These are phyloP conservation scores for Eudorcas thomsonii DNA, from an alignment of 2,113 vertebrate species.

Conservation along the genomic window DNA sequence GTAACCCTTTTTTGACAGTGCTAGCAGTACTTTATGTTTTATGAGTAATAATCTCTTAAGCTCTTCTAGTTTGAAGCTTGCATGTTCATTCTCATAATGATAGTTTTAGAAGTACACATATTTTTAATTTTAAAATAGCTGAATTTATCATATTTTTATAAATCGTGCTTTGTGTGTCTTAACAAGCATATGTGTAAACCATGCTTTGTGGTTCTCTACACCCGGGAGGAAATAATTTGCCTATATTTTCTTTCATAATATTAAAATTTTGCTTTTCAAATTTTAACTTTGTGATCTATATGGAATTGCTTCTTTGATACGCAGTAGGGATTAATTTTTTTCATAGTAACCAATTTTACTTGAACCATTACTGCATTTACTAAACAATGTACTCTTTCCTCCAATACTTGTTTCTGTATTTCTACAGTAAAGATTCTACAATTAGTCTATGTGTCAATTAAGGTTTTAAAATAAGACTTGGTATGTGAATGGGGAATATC, in stretches of 20 bases:
- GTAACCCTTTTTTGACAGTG: background rate
- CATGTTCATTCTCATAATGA: background rate
- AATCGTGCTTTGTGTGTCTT: background rate
- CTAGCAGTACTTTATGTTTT: background rate
- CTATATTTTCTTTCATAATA: background rate
- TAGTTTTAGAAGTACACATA: background rate
- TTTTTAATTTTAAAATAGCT: background rate
- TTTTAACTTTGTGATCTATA: background rate
- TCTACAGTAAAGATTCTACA: background rate
- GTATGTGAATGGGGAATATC: background rate
- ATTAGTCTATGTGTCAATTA: background rate
- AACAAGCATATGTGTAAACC: background rate
- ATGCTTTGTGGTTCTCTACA: background rate
- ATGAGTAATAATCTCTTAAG: background rate
- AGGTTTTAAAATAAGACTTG: background rate
- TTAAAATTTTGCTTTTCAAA: background rate
- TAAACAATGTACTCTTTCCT: background rate
- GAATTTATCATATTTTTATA: background rate
- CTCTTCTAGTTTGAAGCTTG: background rate
- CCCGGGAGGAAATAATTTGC: background rate
- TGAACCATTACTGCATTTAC: background rate
- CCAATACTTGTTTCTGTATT: background rate
- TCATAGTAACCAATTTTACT: background rate
- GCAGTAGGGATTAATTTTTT: background rate
- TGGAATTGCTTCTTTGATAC: background rate